Conservation (phyloP, 2,113 vertebrate species). For the Myotis brandtii region DNA sequence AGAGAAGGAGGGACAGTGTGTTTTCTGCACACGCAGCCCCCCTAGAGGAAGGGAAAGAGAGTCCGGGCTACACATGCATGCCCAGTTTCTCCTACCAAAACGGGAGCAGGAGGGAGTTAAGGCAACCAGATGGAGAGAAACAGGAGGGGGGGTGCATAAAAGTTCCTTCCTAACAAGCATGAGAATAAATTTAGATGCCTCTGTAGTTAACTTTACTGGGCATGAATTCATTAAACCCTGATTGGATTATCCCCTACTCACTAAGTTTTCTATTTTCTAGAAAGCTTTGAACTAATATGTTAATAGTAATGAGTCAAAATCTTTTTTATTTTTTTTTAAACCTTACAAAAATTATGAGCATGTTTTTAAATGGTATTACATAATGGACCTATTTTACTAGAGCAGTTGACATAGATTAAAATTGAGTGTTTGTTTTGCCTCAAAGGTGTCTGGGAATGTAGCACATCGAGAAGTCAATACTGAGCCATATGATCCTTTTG, state of each 20-base stretch:
- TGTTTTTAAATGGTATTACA: background rate
- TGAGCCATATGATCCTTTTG: constrained; percentile 88
- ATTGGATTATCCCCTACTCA: background rate
- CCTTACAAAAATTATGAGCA: background rate
- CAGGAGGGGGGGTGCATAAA: background rate
- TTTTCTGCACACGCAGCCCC: background rate
- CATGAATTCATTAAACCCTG: background rate
- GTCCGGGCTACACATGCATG: background rate
- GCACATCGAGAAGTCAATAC: constrained; percentile 90
- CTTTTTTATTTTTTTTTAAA: no score
- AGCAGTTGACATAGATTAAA: background rate
- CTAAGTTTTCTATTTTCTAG: background rate
- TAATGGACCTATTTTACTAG: background rate
- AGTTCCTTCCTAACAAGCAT: background rate
- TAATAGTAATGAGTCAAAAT: background rate
- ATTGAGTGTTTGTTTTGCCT: constrained; percentile 16
- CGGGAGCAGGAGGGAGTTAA: background rate
- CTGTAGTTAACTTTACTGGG: background rate
- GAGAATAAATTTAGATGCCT: background rate
- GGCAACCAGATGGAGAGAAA: background rate
- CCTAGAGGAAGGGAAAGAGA: background rate
- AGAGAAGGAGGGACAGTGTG: background rate
- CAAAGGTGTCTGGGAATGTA: constrained; percentile 85
- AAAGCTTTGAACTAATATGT: background rate
- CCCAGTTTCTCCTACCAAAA: background rate